Conservation (phyloP, 2,797 vertebrate species). For the Atherinosoma microstoma region DNA sequence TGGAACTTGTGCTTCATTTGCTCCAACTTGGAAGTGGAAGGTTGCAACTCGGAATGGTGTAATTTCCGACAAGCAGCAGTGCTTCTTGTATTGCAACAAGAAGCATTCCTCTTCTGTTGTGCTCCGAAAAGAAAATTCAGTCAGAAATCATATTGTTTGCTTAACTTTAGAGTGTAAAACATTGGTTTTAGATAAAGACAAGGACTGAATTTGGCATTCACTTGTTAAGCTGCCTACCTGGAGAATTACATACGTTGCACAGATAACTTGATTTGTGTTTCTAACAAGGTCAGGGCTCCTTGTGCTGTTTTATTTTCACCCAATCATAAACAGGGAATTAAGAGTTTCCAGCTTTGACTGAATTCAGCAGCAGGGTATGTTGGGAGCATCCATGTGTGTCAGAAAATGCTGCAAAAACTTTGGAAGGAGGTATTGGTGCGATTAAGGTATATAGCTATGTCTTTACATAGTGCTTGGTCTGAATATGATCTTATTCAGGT, state of each 20-base stretch:
- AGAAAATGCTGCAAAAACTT: no score
- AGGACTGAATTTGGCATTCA: background rate
- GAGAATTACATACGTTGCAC: background rate
- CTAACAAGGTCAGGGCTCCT: no score
- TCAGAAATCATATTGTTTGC: background rate
- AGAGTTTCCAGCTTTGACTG: no score
- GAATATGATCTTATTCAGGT: background rate
- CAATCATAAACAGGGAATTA: no score
- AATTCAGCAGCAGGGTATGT: no score
- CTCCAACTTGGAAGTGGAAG: background rate
- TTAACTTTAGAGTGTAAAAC: background rate
- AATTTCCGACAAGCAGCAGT: background rate
- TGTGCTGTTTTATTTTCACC: no score
- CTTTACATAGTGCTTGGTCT: background rate
- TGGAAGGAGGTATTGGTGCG: no score
- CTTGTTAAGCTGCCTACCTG: no score
- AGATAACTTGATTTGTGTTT: background rate
- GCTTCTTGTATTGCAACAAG: background rate
- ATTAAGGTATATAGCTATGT: no score
- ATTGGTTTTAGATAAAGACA: no score
- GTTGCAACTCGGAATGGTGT: background rate
- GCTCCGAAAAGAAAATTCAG: background rate
- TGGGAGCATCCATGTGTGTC: no score
- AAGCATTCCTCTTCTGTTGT: background rate
- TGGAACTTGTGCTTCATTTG: background rate